Evolutionary conservation across 2,797 vertebrate species (phyloP), one percentile per base, ranked within the genome.

Genomic region (Hemibagrus guttatus): DNA sequence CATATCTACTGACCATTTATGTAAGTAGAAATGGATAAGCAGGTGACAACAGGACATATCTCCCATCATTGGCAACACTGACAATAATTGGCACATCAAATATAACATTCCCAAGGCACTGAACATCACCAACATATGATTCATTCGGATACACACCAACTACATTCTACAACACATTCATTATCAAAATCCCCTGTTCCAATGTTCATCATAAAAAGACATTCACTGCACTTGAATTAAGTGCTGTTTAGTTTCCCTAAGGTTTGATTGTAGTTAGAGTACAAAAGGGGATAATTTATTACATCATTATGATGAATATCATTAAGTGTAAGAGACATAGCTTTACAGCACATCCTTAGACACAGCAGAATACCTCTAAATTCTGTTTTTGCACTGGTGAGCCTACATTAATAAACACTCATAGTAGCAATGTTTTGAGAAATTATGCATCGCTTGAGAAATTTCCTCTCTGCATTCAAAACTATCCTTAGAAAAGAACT

Each of bases 81-180:
- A 86, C 42, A 82, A 81, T 61, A 84, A 64, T 59, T 90, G 87
- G 84, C 87, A 91, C 75, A 69, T 90, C 66, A 85, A 23, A 59
- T 69, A 19, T 56, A 26, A 6, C 66, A 23, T 28, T 84, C 49
- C 71, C 19, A 85, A 76, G 80, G 63, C 63, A 82, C 78, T 80
- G 58, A 42, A 59, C 76, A 61, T 42, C 31, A 49, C 6, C 58
- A 82, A 52, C 23, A 16, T 52, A 52, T 23, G 46, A 82, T 31
- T 66, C 42, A 66, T 39, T 69, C 54, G 81, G 83, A 85, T 83
- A 83, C 42, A 69, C 79, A 63, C 81, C 31, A 35, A 81, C n/a
- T 31, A 58, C 63, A 84, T n/a, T 84, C 64, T 23, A 39, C 31
- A 71, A 52, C 26, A 84, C n/a, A 84, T 63, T 87, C 23, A 56